Conservation (phyloP, 2,888 invertebrate genomes). For the Crepidodera aurea region DNA sequence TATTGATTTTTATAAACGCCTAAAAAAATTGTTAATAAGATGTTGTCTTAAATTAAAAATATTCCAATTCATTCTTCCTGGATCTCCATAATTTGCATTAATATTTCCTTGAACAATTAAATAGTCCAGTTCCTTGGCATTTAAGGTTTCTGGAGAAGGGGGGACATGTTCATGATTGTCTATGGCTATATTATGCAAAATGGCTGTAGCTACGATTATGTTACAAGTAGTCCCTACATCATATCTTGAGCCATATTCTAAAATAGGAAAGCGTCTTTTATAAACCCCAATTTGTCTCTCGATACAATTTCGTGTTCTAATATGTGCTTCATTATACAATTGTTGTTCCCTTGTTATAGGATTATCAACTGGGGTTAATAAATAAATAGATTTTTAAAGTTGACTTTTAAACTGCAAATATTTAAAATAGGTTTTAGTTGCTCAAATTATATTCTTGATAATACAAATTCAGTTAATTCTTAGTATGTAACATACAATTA, state of each 20-base stretch:
- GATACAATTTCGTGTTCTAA: constrained; percentile 38
- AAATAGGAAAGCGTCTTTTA: too few species aligned
- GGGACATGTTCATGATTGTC: constrained; percentile 29
- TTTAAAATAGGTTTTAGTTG: not conserved
- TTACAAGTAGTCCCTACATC: constrained; percentile 29
- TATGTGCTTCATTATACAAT: constrained; percentile 39
- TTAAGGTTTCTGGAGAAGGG: constrained; percentile 25
- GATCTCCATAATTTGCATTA: not conserved
- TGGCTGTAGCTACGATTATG: constrained; percentile 40
- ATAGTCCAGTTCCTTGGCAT: not conserved
- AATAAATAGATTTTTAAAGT: not conserved
- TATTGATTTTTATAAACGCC: not conserved
- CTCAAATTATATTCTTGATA: not conserved
- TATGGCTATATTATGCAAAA: constrained; percentile 41
- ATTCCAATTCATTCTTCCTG: not conserved
- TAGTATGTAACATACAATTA: not conserved
- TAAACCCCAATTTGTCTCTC: constrained; percentile 41
- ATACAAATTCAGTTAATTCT: constrained; percentile 1
- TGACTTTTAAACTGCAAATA: not conserved
- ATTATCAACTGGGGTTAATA: too few species aligned
- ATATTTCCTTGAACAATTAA: not conserved
- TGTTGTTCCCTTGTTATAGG: constrained; percentile 14
- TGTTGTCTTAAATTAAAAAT: not conserved
- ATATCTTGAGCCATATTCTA: constrained; percentile 30
- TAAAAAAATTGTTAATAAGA: not conserved